A percentile compares a stretch with the other conserved stretches of the same genome.
phyloP scores from a whole-genome alignment of 2,113 vertebrate genomes.

The Rhodinocichla rosea region DNA sequence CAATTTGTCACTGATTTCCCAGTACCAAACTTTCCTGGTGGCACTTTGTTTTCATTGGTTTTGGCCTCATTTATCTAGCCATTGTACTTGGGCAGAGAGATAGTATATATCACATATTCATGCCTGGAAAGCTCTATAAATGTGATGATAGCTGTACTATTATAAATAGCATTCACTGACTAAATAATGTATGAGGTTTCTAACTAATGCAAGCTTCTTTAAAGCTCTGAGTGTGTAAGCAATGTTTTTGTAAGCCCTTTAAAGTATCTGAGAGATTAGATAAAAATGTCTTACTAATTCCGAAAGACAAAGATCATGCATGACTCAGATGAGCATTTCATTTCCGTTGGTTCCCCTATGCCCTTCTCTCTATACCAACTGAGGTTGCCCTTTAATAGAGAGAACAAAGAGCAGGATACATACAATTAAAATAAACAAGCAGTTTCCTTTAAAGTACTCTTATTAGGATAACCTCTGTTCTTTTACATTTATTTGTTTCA shows the following conservation, averaged over 20 bases:
- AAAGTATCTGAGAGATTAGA: background rate
- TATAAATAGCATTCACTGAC: background rate
- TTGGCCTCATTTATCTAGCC: background rate
- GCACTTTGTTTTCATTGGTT: background rate
- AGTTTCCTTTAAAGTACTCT: background rate
- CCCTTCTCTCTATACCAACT: background rate
- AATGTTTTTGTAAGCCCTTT: background rate
- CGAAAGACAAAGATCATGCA: background rate
- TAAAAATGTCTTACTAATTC: background rate
- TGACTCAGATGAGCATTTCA: background rate
- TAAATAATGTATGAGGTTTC: background rate
- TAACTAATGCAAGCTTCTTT: background rate
- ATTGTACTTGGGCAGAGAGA: background rate
- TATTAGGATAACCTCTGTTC: background rate
- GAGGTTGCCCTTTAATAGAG: background rate
- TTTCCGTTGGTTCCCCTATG: background rate
- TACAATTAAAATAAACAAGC: background rate
- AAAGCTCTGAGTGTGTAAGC: background rate
- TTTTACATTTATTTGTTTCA: background rate
- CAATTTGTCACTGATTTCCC: background rate
- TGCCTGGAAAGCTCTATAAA: background rate
- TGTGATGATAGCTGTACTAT: background rate
- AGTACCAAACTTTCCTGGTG: background rate
- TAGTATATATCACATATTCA: background rate
- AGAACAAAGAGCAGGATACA: background rate